phyloP scores from a whole-genome alignment of 1,140 invertebrate species.

The Drosophila repleta region DNA sequence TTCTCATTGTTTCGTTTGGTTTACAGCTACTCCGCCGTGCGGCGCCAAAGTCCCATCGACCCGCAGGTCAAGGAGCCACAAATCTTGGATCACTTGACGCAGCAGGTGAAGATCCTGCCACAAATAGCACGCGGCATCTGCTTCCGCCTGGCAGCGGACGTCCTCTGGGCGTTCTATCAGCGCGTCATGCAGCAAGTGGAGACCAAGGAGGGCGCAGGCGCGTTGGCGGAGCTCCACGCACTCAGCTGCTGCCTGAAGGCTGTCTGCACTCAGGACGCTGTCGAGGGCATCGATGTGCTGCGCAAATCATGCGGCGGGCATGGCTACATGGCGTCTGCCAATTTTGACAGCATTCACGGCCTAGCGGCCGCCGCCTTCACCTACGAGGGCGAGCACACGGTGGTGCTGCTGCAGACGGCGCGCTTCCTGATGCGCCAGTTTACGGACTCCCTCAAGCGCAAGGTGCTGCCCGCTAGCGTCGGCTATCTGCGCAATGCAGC shows the following conservation, averaged over 20 bases:
- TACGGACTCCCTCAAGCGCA: constrained; percentile 85
- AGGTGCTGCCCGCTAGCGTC: constrained; percentile 83
- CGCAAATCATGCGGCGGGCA: constrained; percentile 96
- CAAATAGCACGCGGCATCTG: constrained; percentile 91
- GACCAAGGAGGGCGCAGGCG: constrained; percentile 87
- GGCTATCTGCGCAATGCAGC: constrained; percentile 76
- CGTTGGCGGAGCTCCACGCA: constrained; percentile 94
- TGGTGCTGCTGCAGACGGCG: constrained; percentile 94
- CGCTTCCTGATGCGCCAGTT: constrained; percentile 89
- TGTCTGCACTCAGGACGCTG: constrained; percentile 89
- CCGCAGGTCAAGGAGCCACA: constrained; percentile 91
- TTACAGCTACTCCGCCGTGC: constrained; percentile 92
- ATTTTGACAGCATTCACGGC: constrained; percentile 92
- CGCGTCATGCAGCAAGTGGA: constrained; percentile 90
- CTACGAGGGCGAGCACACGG: constrained; percentile 98
- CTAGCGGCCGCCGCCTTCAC: constrained; percentile 93
- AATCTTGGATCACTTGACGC: constrained; percentile 96
- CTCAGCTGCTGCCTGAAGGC: constrained; percentile 96
- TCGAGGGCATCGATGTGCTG: constrained; percentile 89
- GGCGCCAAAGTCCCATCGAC: constrained; percentile 93
- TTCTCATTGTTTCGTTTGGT: background rate
- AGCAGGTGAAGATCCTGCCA: constrained; percentile 95
- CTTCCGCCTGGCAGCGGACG: constrained; percentile 89
- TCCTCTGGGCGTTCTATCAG: constrained; percentile 92
- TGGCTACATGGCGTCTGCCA: constrained; percentile 94